Percentiles rank a stretch among this genome's conserved stretches.
Conservation (phyloP, 2,113 vertebrate species). For the Strigops habroptila region DNA sequence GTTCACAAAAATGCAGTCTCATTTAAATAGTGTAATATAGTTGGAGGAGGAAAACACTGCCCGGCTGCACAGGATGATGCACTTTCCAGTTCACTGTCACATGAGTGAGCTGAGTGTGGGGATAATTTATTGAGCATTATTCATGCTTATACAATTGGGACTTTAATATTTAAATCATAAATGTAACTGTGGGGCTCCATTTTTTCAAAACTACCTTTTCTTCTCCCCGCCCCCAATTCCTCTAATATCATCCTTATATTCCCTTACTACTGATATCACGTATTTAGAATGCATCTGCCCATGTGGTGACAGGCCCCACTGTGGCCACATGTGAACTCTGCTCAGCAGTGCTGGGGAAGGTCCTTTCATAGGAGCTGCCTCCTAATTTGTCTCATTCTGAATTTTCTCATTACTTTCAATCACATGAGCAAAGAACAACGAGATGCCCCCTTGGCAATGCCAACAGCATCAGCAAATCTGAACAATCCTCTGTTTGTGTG, state of each 20-base stretch:
- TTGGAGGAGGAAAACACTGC: conserved; percentile 11
- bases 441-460: conserved; percentile 14
- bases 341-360: not conserved
- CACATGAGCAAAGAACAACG: conserved; percentile 6
- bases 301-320: not conserved
- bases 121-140: not conserved
- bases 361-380: not conserved
- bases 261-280: not conserved
- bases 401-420: conserved; percentile 45
- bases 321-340: not conserved
- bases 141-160: not conserved
- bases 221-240: not conserved
- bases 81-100: not conserved
- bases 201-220: not conserved
- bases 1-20: not conserved
- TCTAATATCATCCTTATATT: not conserved
- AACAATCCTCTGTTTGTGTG: conserved; percentile 55
- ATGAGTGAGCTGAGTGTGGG: not conserved
- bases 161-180: not conserved
- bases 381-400: conserved; percentile 6
- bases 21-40: conserved; percentile 2
- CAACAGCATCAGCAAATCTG: conserved; percentile 53
- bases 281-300: not conserved
- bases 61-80: not conserved
- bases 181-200: not conserved